A percentile compares a stretch with the other conserved stretches of the same genome.
Conservation (phyloP, 2,113 vertebrate species). For the Mesembrinibis cayennensis region DNA sequence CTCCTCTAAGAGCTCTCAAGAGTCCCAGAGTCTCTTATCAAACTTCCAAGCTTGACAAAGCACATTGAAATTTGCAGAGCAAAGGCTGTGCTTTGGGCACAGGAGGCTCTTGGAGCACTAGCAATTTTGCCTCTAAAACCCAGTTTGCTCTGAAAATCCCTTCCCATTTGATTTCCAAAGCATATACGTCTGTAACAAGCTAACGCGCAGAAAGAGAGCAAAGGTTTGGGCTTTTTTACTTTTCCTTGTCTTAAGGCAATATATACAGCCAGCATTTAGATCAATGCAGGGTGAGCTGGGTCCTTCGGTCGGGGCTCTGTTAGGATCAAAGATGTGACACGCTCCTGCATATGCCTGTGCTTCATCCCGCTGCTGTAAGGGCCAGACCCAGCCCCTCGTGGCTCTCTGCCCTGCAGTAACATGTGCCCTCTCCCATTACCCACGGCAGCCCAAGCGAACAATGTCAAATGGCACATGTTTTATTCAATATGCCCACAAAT, state of each 20-base stretch:
- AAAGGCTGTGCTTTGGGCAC: not conserved
- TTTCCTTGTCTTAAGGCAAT: not conserved
- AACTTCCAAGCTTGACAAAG: not conserved
- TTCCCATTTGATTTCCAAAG: not conserved
- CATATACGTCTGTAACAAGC: not conserved
- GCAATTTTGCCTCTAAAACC: not conserved
- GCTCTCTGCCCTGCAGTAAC: not conserved
- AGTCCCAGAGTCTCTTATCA: not conserved
- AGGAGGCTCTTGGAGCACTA: not conserved
- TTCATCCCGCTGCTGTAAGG: not conserved
- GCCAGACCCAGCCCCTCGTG: not conserved
- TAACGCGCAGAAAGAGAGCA: not conserved
- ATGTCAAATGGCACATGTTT: conserved; percentile 6
- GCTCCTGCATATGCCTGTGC: not conserved
- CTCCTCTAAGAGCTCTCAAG: not conserved
- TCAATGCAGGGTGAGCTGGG: not conserved
- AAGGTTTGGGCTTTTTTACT: not conserved
- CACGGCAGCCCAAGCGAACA: not conserved
- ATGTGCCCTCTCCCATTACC: not conserved
- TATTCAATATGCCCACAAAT: not conserved
- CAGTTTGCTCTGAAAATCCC: not conserved
- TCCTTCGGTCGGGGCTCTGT: not conserved
- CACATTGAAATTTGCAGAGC: not conserved
- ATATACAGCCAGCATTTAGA: not conserved
- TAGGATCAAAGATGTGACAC: not conserved